Base-by-base conservation (phyloP, 2,888 invertebrate genomes). In the Gari tellinella region DNA sequence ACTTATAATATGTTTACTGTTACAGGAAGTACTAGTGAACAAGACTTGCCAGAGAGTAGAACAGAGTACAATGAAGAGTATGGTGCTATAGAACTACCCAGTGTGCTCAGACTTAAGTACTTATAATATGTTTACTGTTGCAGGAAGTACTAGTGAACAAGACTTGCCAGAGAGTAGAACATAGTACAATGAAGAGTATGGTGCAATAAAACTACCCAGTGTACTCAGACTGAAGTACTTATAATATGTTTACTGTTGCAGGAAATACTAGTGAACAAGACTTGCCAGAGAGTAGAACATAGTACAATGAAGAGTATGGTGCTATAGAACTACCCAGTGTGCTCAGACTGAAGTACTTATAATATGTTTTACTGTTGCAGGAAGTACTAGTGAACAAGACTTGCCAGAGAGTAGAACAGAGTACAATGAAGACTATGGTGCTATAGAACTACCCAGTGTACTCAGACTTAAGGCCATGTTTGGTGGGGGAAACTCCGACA, bases 281-380 rank as follows among this genome's bases (percentile, higher is more conserved):
- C n/a, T 66, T 88, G 8, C 89, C 88, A 10, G 88, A 86, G 51
- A 86, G 85, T 64, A 62, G 86, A 15, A 83, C 84, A 21, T 87
- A 89, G 57, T 83, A 81, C 55, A 86, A 88, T 41, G 84, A 84
- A 2, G 86, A 86, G 7, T 73, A 78, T 21, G 80, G 77, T 0
- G 82, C 86, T 0, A 81, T 82, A 0, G 86, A 88, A 51, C 73
- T 89, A 40, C 89, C 89, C 2, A 89, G 89, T n/a, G 90, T 90
- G 48, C 86, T 86, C 64, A 70, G 86, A 31, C 77, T 90, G 21
- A 82, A 84, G 43, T n/a, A n/a, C n/a, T n/a, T n/a, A n/a, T n/a
- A n/a, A n/a, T n/a, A n/a, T n/a, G n/a, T n/a, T n/a, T n/a, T n/a
- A n/a, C n/a, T n/a, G n/a, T n/a, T n/a, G n/a, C n/a, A n/a, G n/a